phyloP scores from a whole-genome alignment of 2,888 invertebrate species.

The Pteria penguin region DNA sequence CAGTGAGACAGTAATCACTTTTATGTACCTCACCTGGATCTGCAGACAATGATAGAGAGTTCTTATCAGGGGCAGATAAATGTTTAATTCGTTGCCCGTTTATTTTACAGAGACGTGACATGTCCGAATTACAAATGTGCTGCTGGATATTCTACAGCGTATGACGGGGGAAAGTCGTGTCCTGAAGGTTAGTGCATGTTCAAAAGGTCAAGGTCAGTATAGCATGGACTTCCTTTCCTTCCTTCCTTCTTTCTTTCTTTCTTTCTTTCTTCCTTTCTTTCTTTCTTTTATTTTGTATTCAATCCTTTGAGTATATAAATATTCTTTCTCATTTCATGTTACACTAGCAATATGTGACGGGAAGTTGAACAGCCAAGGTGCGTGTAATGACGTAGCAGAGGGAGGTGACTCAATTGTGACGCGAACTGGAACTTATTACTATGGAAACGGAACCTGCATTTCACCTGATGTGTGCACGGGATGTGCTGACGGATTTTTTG shows the following conservation, averaged over 20 bases:
- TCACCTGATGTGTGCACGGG: constrained; percentile 1
- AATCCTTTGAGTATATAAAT: too few species aligned
- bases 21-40: too few species aligned
- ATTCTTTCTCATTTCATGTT: too few species aligned
- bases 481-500: constrained; percentile 7
- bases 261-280: too few species aligned
- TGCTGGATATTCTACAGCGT: constrained; percentile 9
- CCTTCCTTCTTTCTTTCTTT: too few species aligned
- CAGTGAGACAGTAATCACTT: too few species aligned
- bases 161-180: constrained; percentile 2
- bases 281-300: too few species aligned
- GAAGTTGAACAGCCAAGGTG: background rate
- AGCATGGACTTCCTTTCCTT: too few species aligned
- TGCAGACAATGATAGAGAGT: too few species aligned
- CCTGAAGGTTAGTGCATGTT: constrained; percentile 1
- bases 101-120: constrained; percentile 1
- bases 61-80: too few species aligned
- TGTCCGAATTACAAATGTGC: constrained; percentile 12
- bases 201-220: too few species aligned
- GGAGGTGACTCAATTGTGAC: constrained; percentile 1
- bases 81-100: background rate
- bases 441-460: constrained; percentile 7
- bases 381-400: constrained; percentile 13
- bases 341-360: constrained; percentile 16
- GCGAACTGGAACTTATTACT: background rate